Evolutionary conservation across 2,888 invertebrate genomes (phyloP).

Genomic region (Gasteruption jaculator): DNA sequence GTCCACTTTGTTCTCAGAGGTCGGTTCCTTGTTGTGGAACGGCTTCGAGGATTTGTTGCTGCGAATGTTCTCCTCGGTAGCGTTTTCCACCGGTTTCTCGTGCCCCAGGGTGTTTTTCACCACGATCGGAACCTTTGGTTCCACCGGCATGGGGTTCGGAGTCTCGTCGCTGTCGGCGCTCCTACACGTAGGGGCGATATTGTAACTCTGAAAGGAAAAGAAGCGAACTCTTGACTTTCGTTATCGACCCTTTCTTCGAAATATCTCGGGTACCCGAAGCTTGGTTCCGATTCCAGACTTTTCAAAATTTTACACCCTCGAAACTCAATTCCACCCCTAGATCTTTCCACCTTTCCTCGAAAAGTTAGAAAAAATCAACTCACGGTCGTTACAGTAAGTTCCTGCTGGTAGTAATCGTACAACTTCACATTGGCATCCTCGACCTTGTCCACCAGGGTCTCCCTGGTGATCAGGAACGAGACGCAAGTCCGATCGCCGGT

Average conservation of each 20-base stretch:
- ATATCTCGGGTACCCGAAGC: no score
- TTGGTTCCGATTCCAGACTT: slow-evolving; percentile 2
- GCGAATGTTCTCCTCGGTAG: no score
- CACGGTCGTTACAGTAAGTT: slow-evolving; percentile 56
- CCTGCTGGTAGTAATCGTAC: slow-evolving; percentile 64
- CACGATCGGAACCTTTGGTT: slow-evolving; percentile 15
- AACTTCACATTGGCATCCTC: slow-evolving; percentile 58
- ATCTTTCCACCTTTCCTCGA: background rate
- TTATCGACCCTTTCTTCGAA: background rate
- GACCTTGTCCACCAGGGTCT: slow-evolving; percentile 51
- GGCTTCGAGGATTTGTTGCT: no score
- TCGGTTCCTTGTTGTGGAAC: slow-evolving; percentile 17
- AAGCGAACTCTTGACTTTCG: background rate
- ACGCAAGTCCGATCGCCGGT: slow-evolving; percentile 52
- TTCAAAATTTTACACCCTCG: background rate
- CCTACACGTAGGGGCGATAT: slow-evolving; percentile 37
- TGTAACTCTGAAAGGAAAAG: slow-evolving; percentile 36
- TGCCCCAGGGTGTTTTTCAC: slow-evolving; percentile 1
- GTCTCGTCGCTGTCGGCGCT: slow-evolving; percentile 30
- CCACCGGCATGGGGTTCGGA: slow-evolving; percentile 25
- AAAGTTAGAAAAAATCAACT: slow-evolving; percentile 15
- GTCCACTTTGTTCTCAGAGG: slow-evolving; percentile 20
- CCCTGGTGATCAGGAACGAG: slow-evolving; percentile 53
- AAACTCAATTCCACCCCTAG: no score
- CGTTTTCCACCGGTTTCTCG: background rate